phyloP scores from a whole-genome alignment of 2,888 invertebrate species.

The Xestoiulus laeticollis region DNA sequence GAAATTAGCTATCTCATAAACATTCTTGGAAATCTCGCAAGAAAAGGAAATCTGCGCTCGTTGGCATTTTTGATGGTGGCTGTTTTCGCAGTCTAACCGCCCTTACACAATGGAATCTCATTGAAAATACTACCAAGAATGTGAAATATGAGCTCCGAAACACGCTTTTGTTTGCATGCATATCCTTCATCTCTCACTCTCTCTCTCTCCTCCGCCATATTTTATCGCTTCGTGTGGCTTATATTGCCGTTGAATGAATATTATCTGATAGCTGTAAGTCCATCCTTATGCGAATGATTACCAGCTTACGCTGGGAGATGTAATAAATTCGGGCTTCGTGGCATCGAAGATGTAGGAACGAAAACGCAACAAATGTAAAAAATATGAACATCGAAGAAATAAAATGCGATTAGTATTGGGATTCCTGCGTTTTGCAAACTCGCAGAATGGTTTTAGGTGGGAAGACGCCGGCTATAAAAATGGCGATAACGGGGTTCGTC shows the following conservation, averaged over 20 bases:
- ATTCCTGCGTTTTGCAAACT: neutral
- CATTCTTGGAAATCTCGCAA: constrained; percentile 15
- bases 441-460: neutral
- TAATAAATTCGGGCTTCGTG: neutral
- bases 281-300: constrained; percentile 35
- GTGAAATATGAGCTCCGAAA: constrained; percentile 15
- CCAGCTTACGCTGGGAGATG: neutral
- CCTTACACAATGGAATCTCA: neutral
- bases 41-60: constrained; percentile 24
- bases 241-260: neutral
- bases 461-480: neutral
- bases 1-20: constrained; percentile 41
- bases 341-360: neutral
- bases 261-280: constrained; percentile 11
- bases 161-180: constrained; percentile 6
- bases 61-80: neutral
- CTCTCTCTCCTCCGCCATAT: neutral
- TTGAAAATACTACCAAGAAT: neutral
- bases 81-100: constrained; percentile 7
- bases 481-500: neutral
- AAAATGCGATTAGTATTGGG: constrained; percentile 8
- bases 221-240: neutral
- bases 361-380: neutral
- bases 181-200: neutral
- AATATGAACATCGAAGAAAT: neutral